Evolutionary conservation across 2,113 vertebrate genomes (phyloP), one percentile per base, ranked within the genome.

Genomic region (Mormyrus iriodes): DNA sequence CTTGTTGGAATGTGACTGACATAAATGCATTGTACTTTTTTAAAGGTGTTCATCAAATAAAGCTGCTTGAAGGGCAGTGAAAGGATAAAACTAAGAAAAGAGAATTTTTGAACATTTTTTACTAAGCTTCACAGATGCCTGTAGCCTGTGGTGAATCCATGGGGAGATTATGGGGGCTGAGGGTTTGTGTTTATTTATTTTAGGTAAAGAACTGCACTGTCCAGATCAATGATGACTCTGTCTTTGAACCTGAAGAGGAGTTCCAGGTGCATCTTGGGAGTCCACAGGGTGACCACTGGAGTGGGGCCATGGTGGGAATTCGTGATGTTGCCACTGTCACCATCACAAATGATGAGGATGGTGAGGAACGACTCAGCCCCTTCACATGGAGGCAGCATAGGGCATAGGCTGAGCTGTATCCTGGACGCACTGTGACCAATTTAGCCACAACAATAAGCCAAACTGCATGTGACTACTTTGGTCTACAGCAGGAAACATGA

Each of bases 201-300:
- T 88, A 99, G 98, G 94, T 97, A 88, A 99, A 99, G 92, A 99
- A 99, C 92, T 99, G 98, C 94, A 97, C 96, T 0, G 94, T 99
- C 42, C 93, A 91, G 39, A 94, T 99, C 92, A 95, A 93, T 0
- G 98, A 99, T 0, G 98, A 99, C 95, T 97, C 98, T 0, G 95
- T 98, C 3, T 99, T 99, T 49, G 98, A 99, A 91, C 97, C 97
- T 0, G 98, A 98, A n/a, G 98, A 99, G 89, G 96, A 97, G 92
- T 99, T 99, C 94, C 96, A 95, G 92, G 93, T 99, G 88, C 94
- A 95, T 84, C 96, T 99, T 0, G 95, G 97, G 13, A 96, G 94
- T 61, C 98, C 98, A 0, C 97, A 96, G 61, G 97, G 98, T 10
- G 97, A 97, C 93, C 98, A 99, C 52, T 99, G 98, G 98, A 98